Percentiles rank a stretch among this genome's conserved stretches.
Evolutionary conservation across 2,797 vertebrate genomes (phyloP).

Genomic region (Sarcophilus harrisii): DNA sequence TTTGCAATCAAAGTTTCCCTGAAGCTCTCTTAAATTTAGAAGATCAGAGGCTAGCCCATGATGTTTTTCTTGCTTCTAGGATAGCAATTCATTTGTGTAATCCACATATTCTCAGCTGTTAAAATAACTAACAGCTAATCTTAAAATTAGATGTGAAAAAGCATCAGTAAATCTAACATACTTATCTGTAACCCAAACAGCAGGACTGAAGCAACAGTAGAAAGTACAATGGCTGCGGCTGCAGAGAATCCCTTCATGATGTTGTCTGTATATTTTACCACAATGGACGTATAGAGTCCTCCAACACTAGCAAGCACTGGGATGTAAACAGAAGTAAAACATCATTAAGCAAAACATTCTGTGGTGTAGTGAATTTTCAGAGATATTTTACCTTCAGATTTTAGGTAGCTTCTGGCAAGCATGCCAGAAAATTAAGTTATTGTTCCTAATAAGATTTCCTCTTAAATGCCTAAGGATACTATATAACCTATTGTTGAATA

Average conservation of each 20-base stretch:
- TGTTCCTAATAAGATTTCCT: conserved; percentile 38
- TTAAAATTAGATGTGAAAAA: neutral
- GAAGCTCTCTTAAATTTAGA: neutral
- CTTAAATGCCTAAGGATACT: conserved; percentile 21
- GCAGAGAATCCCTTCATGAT: conserved; percentile 99
- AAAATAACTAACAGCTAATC: neutral
- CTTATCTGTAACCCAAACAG: conserved; percentile 97
- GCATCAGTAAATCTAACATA: conserved; percentile 83
- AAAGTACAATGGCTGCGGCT: conserved; percentile 95
- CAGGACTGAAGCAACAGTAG: conserved; percentile 94
- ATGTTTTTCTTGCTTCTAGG: neutral
- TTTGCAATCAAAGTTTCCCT: neutral
- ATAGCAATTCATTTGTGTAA: neutral
- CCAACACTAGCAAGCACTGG: conserved; percentile 96
- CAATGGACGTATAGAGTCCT: conserved; percentile 96
- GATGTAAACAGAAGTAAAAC: conserved; percentile 47
- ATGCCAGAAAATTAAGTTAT: conserved; percentile 35
- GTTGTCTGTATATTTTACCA: conserved; percentile 99
- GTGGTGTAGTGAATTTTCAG: conserved; percentile 15
- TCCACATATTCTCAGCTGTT: neutral
- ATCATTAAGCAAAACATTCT: conserved; percentile 20
- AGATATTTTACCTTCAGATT: conserved; percentile 36
- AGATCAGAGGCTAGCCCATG: neutral
- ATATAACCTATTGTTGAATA: conserved; percentile 12
- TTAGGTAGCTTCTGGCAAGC: conserved; percentile 43